Evolutionary conservation across 2,113 vertebrate species (phyloP).

Genomic region (Phrynosoma platyrhinos): DNA sequence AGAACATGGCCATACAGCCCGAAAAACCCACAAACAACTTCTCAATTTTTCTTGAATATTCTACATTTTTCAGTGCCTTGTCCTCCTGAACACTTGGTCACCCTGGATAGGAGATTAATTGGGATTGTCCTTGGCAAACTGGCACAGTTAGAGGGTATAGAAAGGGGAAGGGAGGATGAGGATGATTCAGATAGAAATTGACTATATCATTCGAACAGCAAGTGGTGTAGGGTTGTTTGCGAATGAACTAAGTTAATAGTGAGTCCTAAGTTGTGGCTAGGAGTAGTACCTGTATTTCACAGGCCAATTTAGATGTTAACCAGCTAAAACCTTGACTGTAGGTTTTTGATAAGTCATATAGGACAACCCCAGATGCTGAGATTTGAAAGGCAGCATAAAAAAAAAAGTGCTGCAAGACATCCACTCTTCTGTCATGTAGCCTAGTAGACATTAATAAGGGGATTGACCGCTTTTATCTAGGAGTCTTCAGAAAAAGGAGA

Average conservation of each 20-base stretch:
- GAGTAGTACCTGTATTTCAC: background rate
- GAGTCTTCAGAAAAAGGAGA: background rate
- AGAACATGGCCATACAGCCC: too few species aligned
- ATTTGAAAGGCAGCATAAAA: background rate
- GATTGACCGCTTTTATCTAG: background rate
- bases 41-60: too few species aligned
- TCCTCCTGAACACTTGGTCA: too few species aligned
- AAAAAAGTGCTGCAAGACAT: background rate
- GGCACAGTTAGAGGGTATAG: too few species aligned
- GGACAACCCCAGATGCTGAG: background rate
- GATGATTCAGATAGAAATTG: background rate
- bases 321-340: background rate
- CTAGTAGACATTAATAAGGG: accelerated
- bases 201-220: background rate
- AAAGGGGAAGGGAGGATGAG: background rate
- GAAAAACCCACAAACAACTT: too few species aligned
- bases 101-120: too few species aligned
- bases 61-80: too few species aligned
- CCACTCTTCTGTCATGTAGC: background rate
- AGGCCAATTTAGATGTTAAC: background rate
- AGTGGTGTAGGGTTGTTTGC: background rate
- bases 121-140: too few species aligned
- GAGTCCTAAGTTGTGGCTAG: background rate
- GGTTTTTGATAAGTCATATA: background rate
- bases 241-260: background rate